Conservation (phyloP, 2,888 invertebrate genomes). For the Augiades crinisus region DNA sequence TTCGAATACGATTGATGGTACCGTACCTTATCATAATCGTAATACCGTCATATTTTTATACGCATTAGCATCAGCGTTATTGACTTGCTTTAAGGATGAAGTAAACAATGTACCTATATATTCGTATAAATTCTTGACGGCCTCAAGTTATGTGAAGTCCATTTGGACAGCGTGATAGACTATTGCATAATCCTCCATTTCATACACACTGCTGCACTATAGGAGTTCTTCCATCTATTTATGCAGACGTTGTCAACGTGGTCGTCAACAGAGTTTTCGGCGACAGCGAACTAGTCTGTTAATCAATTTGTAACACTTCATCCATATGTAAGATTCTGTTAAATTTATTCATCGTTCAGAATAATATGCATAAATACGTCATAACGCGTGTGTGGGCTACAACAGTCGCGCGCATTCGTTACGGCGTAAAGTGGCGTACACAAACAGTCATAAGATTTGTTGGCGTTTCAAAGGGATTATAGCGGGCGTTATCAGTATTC, state of each 20-base stretch:
- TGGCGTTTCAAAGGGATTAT: constrained; percentile 40
- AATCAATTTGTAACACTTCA: constrained; percentile 15
- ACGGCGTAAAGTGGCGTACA: not conserved
- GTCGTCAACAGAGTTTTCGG: not conserved
- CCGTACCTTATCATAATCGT: too few species aligned
- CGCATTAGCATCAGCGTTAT: too few species aligned
- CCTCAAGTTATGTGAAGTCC: too few species aligned
- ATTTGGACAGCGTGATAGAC: too few species aligned
- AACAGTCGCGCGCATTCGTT: constrained; percentile 5
- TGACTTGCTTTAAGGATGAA: too few species aligned
- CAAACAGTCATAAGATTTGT: constrained; percentile 27
- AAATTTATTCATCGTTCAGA: constrained; percentile 16
- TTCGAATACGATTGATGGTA: too few species aligned
- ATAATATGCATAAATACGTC: constrained; percentile 15
- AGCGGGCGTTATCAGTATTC: constrained; percentile 56
- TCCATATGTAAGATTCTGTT: constrained; percentile 8
- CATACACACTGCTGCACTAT: too few species aligned
- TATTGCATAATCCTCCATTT: too few species aligned
- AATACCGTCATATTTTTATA: too few species aligned
- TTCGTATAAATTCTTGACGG: too few species aligned
- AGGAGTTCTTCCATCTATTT: too few species aligned
- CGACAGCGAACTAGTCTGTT: not conserved
- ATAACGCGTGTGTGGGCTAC: constrained; percentile 19
- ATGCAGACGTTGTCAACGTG: not conserved
- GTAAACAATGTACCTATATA: too few species aligned